These are phyloP conservation scores for Bombus waltoni DNA, from an alignment of 1,140 invertebrate genomes.

Conservation along the genomic window DNA sequence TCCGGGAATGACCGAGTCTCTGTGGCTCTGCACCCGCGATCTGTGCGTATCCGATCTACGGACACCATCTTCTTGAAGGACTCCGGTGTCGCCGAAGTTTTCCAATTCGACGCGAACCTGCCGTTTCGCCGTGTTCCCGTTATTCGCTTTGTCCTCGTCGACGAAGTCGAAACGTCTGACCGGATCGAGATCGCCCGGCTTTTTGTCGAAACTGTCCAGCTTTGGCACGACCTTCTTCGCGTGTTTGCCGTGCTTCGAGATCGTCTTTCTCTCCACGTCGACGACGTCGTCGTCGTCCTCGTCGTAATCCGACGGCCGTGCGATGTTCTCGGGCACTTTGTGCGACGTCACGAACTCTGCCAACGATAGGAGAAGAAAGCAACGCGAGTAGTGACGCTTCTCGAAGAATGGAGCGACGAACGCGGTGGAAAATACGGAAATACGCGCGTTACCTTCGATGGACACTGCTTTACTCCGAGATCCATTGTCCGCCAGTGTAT, in stretches of 20 bases:
- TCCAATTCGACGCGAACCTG: conserved; percentile 76
- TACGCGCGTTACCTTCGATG: conserved; percentile 9
- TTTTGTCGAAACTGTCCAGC: conserved; percentile 73
- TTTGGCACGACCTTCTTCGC: conserved; percentile 68
- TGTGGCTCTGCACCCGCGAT: conserved; percentile 54
- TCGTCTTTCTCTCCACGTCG: conserved; percentile 66
- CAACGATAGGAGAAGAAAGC: neutral
- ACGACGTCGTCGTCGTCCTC: conserved; percentile 62
- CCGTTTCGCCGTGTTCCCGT: conserved; percentile 59
- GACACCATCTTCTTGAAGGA: conserved; percentile 73
- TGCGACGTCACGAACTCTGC: conserved; percentile 77
- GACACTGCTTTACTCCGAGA: neutral
- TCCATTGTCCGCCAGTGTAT: conserved; percentile 56
- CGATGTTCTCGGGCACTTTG: conserved; percentile 72
- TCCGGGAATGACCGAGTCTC: conserved; percentile 73
- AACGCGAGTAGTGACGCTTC: neutral
- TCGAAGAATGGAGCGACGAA: neutral
- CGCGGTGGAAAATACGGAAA: no score
- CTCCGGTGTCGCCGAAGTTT: conserved; percentile 76
- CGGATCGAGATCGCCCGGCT: conserved; percentile 53
- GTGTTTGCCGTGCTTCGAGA: conserved; percentile 69
- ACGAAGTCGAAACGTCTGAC: conserved; percentile 60
- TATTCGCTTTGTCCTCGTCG: conserved; percentile 51
- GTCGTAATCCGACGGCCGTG: conserved; percentile 54
- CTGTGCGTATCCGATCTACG: conserved; percentile 67